Evolutionary conservation across 2,797 vertebrate genomes (phyloP).

Genomic region (Eleutherodactylus coqui): DNA sequence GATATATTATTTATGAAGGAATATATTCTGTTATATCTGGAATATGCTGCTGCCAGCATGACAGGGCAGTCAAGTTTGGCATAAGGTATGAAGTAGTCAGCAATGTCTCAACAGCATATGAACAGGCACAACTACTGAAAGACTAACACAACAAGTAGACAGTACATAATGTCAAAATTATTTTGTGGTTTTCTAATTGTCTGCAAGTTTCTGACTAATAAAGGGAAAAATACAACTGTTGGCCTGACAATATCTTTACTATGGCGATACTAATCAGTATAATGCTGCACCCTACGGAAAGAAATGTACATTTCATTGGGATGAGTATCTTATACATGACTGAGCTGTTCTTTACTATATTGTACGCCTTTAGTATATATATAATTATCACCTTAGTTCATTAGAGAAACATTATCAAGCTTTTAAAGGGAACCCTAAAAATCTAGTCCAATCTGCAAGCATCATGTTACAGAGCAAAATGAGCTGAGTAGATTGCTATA

Average conservation of each 20-base stretch:
- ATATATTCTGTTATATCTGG: neutral
- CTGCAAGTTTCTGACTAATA: neutral
- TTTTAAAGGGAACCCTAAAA: too few species aligned
- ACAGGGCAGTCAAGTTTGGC: neutral
- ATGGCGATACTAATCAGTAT: neutral
- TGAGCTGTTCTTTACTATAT: too few species aligned
- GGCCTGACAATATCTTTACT: too few species aligned
- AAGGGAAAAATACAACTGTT: neutral
- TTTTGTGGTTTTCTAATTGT: neutral
- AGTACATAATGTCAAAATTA: neutral
- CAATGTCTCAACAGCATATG: neutral
- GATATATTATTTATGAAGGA: neutral
- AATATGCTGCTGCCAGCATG: neutral
- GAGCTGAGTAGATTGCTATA: too few species aligned
- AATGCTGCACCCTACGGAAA: neutral
- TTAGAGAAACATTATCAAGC: neutral
- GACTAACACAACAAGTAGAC: neutral
- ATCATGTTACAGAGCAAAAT: too few species aligned
- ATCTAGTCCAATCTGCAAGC: too few species aligned
- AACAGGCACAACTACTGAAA: neutral
- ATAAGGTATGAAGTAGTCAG: too few species aligned
- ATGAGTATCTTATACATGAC: too few species aligned
- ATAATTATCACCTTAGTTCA: neutral
- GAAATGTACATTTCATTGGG: neutral
- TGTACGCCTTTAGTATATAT: too few species aligned